Evolutionary conservation across 1,140 invertebrate species (phyloP), one percentile per base, ranked within the genome.

Genomic region (Drosophila nigromelanica): DNA sequence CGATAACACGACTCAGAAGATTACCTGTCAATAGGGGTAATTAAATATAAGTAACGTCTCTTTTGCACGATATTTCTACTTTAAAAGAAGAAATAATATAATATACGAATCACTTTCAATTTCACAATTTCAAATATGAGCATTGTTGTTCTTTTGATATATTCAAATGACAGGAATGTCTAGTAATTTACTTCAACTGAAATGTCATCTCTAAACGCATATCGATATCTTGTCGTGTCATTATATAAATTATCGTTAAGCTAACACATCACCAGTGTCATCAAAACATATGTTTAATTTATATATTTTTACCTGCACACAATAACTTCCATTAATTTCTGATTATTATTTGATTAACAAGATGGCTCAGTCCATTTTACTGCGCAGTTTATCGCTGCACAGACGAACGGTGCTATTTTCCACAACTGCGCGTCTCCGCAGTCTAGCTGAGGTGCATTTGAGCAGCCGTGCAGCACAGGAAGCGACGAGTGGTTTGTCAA

Each of bases 311-410:
- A 42, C 52, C 66, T 75, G 43, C 15, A 45, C 37, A 33, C 30
- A 43, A 43, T 35, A 56, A 40, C 35, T 61, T 68, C 12, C n/a
- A 5, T 30, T 33, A 54, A 43, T 42, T 45, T 62, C 62, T 52
- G 24, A 47, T 21, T 33, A 67, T 56, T 47, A 33, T 59, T 61
- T 56, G 18, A 47, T n/a, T 55, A 27, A 8, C 21, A 47, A 33
- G 30, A 87, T 89, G 83, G 68, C 70, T 7, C 76, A 87, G 35
- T 62, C 80, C 21, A 59, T 80, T 37, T 63, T 89, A 70, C 43
- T 89, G 67, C 85, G 83, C 39, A 80, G 69, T 51, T 74, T 89
- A 18, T 12, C 74, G 24, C 39, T 56, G 15, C 76, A 89, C 12
- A 76, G 80, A 4, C 70, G 73, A 24, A 68, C 35, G 11, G 7